These are phyloP conservation scores for Notiomystis cincta DNA, from an alignment of 2,113 vertebrate genomes.

Conservation along the genomic window DNA sequence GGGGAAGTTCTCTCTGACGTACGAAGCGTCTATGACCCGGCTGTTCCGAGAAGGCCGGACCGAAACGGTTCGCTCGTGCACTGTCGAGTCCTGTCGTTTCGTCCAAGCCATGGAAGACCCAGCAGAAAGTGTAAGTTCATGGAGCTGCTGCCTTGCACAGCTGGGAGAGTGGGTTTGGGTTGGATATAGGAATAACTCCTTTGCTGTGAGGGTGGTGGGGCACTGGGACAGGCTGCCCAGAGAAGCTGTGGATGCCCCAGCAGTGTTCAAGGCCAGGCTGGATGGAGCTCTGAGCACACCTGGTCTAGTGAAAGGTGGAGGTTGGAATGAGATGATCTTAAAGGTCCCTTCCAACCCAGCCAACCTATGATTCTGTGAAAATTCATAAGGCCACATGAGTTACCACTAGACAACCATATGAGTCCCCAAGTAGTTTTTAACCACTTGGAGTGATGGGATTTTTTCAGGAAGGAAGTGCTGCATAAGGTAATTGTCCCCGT, in stretches of 20 bases:
- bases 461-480: neutral
- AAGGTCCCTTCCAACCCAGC: neutral
- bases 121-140: conserved; percentile 72
- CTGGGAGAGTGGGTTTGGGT: neutral
- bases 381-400: neutral
- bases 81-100: conserved; percentile 82
- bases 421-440: neutral
- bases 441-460: neutral
- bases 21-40: conserved; percentile 98
- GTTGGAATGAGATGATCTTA: neutral
- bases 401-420: fast-evolving
- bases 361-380: neutral
- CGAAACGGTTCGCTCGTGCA: conserved; percentile 94
- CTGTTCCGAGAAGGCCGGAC: conserved; percentile 94
- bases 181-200: neutral
- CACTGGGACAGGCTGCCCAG: neutral
- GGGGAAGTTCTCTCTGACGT: conserved; percentile 92
- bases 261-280: neutral
- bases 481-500: neutral
- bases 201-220: neutral
- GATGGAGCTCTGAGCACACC: neutral
- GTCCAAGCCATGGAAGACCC: conserved; percentile 84
- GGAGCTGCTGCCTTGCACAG: neutral
- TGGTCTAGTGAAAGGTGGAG: neutral
- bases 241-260: neutral